These are phyloP conservation scores for Vanacampus margaritifer DNA, from an alignment of 2,113 vertebrate species.

Conservation along the genomic window DNA sequence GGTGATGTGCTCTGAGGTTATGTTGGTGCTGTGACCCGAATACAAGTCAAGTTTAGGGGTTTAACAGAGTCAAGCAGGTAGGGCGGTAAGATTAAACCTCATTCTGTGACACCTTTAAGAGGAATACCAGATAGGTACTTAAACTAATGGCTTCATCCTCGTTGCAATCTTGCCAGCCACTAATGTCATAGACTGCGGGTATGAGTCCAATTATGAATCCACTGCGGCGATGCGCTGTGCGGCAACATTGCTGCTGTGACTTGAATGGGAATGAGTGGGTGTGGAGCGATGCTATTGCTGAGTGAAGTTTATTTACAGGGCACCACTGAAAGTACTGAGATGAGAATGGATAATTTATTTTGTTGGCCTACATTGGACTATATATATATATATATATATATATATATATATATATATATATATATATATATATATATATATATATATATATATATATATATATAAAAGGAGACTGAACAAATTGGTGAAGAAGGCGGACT, in stretches of 20 bases:
- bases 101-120: not conserved
- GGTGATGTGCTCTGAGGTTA: not conserved
- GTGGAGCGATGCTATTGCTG: not conserved
- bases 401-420: too few relatives aligned
- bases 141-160: not conserved
- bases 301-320: not conserved
- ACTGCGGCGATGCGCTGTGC: not conserved
- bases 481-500: too few relatives aligned
- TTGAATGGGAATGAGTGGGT: not conserved
- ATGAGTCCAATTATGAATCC: constrained; percentile 2
- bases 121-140: not conserved
- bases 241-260: not conserved
- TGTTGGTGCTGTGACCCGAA: not conserved
- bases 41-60: not conserved
- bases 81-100: not conserved
- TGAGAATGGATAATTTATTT: not conserved
- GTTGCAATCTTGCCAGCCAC: not conserved
- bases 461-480: too few relatives aligned
- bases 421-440: too few relatives aligned
- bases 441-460: too few relatives aligned
- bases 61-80: not conserved
- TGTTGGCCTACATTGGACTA: not conserved
- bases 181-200: not conserved
- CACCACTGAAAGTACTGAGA: not conserved
- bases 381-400: too few relatives aligned